Conservation (phyloP, 2,113 vertebrate species). For the Xenus cinereus region DNA sequence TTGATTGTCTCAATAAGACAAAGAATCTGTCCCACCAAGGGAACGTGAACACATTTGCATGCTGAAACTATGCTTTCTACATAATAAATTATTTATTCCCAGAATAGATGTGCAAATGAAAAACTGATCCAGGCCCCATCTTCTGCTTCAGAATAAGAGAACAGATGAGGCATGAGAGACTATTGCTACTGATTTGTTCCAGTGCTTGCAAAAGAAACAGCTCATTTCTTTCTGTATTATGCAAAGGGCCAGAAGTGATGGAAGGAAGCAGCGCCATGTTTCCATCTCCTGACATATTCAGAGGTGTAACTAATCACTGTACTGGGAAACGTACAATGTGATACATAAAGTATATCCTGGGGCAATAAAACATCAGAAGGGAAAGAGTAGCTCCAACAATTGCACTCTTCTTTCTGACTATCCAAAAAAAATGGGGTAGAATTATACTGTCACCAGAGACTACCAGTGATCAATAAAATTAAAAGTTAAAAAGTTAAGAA, state of each 20-base stretch:
- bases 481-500: background rate
- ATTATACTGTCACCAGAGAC: background rate
- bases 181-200: slow-evolving; percentile 55
- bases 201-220: slow-evolving; percentile 37
- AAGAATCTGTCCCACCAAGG: background rate
- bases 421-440: background rate
- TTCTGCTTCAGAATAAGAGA: slow-evolving; percentile 6
- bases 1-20: background rate
- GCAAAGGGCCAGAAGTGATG: background rate
- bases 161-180: slow-evolving; percentile 52
- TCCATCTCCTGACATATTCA: slow-evolving; percentile 18
- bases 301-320: slow-evolving; percentile 18
- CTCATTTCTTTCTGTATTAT: slow-evolving; percentile 40
- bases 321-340: background rate
- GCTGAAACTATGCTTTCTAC: background rate
- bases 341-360: background rate
- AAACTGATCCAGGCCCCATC: slow-evolving; percentile 29
- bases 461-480: background rate
- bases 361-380: background rate
- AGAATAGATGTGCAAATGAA: slow-evolving; percentile 7
- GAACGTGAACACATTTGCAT: background rate
- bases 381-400: background rate
- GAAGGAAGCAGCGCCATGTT: slow-evolving; percentile 22
- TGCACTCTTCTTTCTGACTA: background rate
- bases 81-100: background rate